These are phyloP conservation scores for Erebia ligea DNA, from an alignment of 2,888 invertebrate species.

Conservation along the genomic window DNA sequence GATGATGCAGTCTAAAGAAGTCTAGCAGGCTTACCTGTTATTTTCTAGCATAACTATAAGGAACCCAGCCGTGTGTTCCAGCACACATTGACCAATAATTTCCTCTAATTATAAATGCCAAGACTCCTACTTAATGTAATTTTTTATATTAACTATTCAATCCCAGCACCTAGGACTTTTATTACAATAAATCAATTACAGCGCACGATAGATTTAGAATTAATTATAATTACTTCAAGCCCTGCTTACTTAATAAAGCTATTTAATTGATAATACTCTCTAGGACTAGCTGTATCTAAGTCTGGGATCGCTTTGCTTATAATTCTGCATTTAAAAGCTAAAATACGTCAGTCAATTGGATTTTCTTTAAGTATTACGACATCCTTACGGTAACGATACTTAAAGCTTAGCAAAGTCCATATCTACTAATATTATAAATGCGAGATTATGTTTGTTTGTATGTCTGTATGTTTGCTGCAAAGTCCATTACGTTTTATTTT, in stretches of 20 bases:
- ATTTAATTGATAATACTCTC: constrained; percentile 40
- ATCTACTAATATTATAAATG: no score
- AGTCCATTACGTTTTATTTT: no score
- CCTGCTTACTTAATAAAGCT: constrained; percentile 37
- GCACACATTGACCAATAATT: neutral
- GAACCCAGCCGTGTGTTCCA: no score
- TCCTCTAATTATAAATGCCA: neutral
- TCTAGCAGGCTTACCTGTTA: no score
- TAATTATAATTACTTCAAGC: constrained; percentile 28
- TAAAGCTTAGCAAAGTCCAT: neutral
- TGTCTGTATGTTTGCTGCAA: no score
- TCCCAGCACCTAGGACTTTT: neutral
- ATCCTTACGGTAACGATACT: constrained; percentile 2
- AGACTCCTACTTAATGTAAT: neutral
- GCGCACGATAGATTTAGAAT: constrained; percentile 27
- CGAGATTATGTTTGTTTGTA: no score
- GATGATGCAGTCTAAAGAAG: no score
- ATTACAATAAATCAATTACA: constrained; percentile 24
- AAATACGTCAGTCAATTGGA: constrained; percentile 39
- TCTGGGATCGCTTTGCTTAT: constrained; percentile 36
- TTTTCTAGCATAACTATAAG: no score
- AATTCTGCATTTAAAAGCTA: constrained; percentile 39
- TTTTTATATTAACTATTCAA: neutral
- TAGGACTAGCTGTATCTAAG: constrained; percentile 35
- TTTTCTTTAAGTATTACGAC: constrained; percentile 14